phyloP scores from a whole-genome alignment of 2,797 vertebrate species.

The Clarias fuscus region DNA sequence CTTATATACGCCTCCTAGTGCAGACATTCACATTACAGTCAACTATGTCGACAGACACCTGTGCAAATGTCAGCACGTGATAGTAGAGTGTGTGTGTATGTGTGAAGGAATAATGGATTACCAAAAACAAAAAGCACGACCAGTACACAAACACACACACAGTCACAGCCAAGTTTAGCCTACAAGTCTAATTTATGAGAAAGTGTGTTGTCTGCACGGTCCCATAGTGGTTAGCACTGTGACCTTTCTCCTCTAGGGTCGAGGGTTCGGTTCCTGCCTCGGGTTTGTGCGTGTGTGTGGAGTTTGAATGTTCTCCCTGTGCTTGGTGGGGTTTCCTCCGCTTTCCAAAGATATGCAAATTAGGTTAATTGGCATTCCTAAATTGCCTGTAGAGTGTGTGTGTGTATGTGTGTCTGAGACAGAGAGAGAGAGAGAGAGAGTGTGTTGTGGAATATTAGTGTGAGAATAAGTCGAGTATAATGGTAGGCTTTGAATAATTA shows the following conservation, averaged over 20 bases:
- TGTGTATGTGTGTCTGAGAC: neutral
- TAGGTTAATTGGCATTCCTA: too few relatives aligned
- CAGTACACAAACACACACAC: neutral
- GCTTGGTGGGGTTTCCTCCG: too few relatives aligned
- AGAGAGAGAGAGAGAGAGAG: too few relatives aligned
- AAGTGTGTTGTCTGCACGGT: too few relatives aligned
- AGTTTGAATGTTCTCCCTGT: too few relatives aligned
- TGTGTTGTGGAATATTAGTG: neutral
- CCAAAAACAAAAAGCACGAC: neutral
- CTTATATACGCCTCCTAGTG: neutral
- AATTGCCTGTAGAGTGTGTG: neutral
- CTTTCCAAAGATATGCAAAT: too few relatives aligned
- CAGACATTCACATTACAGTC: neutral
- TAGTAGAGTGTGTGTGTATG: neutral
- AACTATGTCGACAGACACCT: neutral
- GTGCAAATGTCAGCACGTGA: neutral
- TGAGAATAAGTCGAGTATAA: neutral
- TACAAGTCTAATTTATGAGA: too few relatives aligned
- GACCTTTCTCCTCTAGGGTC: too few relatives aligned
- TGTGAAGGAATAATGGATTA: neutral
- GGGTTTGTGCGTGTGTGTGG: neutral
- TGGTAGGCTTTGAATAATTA: constrained; percentile 16
- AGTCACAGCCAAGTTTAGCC: too few relatives aligned
- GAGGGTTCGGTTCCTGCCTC: too few relatives aligned
- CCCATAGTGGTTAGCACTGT: too few relatives aligned